Evolutionary conservation across 1,140 invertebrate genomes (phyloP).

Genomic region (Melanaphis sacchari): DNA sequence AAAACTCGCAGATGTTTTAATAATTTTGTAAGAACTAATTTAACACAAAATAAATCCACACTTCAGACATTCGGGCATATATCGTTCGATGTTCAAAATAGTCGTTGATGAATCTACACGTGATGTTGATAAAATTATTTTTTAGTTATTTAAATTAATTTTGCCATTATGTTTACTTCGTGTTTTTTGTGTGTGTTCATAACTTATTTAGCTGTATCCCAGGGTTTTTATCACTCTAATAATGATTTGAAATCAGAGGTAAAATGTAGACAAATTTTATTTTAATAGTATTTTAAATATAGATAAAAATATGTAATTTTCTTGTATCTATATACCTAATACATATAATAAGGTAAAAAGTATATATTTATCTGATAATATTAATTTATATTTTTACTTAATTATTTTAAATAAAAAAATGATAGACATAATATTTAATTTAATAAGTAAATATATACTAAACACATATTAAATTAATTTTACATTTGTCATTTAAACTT

Average conservation of each 20-base stretch:
- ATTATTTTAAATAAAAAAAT: background rate
- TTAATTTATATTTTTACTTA: background rate
- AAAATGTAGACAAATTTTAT: background rate
- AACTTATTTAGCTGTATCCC: background rate
- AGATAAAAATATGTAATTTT: background rate
- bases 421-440: background rate
- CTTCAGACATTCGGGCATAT: background rate
- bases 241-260: background rate
- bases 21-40: conserved; percentile 35
- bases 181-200: background rate
- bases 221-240: background rate
- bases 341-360: background rate
- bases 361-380: background rate
- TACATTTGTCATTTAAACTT: background rate
- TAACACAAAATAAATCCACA: conserved; percentile 13
- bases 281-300: background rate
- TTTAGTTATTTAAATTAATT: background rate
- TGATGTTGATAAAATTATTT: background rate
- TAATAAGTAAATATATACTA: background rate
- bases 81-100: conserved; percentile 1
- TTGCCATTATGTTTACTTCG: background rate
- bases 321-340: too few relatives aligned
- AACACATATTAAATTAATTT: background rate
- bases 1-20: conserved; percentile 43
- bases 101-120: background rate